Percentiles rank a stretch among this genome's conserved stretches.
phyloP scores from a whole-genome alignment of 2,113 vertebrate genomes.

The Acanthisitta chloris region DNA sequence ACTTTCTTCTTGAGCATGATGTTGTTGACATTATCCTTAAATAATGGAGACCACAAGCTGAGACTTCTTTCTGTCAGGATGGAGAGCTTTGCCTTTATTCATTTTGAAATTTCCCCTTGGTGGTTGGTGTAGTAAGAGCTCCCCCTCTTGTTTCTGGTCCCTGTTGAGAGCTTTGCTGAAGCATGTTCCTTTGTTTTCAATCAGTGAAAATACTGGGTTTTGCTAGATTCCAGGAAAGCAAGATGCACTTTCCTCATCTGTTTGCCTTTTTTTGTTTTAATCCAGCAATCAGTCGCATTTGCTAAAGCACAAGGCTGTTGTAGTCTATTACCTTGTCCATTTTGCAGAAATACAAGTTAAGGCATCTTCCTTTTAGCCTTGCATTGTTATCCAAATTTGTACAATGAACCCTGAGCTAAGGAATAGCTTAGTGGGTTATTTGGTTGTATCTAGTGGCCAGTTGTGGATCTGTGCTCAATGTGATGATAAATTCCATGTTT shows the following conservation, averaged over 20 bases:
- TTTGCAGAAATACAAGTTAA: background rate
- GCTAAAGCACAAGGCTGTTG: background rate
- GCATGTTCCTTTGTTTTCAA: background rate
- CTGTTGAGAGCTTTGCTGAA: background rate
- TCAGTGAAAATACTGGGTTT: background rate
- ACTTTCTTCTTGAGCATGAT: background rate
- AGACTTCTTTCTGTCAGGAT: background rate
- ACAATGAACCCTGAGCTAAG: background rate
- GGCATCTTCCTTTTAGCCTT: background rate
- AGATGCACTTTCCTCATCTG: background rate
- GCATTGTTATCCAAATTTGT: background rate
- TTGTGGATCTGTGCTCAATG: background rate
- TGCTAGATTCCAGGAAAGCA: background rate
- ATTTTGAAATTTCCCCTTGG: background rate
- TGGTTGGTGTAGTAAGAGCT: background rate
- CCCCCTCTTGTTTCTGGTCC: background rate
- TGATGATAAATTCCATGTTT: background rate
- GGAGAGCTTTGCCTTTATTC: background rate
- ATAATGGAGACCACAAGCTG: background rate
- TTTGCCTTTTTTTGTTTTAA: background rate
- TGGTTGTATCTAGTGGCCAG: background rate
- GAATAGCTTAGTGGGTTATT: background rate
- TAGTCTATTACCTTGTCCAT: background rate
- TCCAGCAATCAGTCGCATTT: background rate
- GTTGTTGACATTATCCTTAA: background rate